Percentiles rank a stretch among this genome's conserved stretches.
Evolutionary conservation across 2,888 invertebrate species (phyloP).

Genomic region (Synergus japonicus): DNA sequence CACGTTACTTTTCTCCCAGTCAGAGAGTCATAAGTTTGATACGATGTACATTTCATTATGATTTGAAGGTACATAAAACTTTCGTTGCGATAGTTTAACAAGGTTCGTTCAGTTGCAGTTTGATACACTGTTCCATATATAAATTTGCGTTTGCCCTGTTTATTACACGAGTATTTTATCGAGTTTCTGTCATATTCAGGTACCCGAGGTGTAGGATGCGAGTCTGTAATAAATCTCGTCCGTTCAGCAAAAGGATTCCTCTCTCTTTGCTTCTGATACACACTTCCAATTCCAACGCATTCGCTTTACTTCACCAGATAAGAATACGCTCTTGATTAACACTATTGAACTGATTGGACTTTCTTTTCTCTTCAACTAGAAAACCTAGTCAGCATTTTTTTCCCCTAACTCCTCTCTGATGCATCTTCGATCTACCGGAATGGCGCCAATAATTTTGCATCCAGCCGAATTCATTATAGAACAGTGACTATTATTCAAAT

Average conservation of each 20-base stretch:
- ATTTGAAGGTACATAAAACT: conserved; percentile 11
- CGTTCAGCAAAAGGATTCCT: conserved; percentile 57
- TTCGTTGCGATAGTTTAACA: conserved; percentile 1
- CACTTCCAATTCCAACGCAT: conserved; percentile 7
- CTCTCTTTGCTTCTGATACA: conserved; percentile 42
- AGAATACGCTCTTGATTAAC: conserved; percentile 61
- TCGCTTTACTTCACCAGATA: conserved; percentile 47
- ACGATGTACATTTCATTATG: conserved; percentile 11
- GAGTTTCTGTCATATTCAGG: conserved; percentile 71
- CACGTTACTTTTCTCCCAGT: neutral
- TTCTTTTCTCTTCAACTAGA: conserved; percentile 45
- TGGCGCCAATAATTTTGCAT: neutral
- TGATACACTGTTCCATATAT: conserved; percentile 56
- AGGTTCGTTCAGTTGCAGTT: conserved; percentile 37
- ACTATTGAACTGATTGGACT: conserved; percentile 58
- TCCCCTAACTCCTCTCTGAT: neutral
- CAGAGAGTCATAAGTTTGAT: neutral
- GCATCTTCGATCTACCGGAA: neutral
- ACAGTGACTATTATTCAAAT: conserved; percentile 23
- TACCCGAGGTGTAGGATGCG: conserved; percentile 49
- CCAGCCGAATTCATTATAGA: neutral
- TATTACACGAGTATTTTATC: conserved; percentile 71
- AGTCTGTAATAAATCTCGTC: conserved; percentile 59
- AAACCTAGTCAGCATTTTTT: neutral
- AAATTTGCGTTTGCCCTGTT: conserved; percentile 69